Percentiles rank a stretch among this genome's conserved stretches.
Conservation (phyloP, 2,888 invertebrate species). For the Beris morrisii region DNA sequence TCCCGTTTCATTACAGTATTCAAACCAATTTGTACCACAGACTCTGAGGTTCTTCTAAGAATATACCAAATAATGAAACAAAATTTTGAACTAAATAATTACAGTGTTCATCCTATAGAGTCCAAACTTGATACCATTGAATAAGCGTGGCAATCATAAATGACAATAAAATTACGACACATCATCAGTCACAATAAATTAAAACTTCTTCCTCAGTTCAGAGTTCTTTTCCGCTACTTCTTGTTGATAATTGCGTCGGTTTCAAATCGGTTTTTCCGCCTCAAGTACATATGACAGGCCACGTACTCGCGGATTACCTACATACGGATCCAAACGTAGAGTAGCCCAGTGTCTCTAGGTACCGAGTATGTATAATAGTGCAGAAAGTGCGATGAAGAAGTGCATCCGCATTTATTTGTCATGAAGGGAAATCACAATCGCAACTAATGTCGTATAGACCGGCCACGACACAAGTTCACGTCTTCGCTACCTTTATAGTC, state of each 20-base stretch:
- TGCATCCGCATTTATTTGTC: conserved; percentile 24
- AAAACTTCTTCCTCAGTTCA: conserved; percentile 23
- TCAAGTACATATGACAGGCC: neutral
- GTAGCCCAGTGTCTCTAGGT: neutral
- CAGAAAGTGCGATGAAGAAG: conserved; percentile 18
- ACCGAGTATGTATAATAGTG: neutral
- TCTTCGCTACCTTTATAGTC: conserved; percentile 10
- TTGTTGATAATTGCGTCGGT: conserved; percentile 30
- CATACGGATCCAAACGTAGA: neutral
- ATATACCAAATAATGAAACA: too few relatives aligned
- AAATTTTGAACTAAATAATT: too few relatives aligned
- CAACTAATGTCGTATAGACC: neutral
- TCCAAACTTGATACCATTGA: too few relatives aligned
- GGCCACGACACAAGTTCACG: neutral
- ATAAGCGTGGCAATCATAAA: too few relatives aligned
- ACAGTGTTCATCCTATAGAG: too few relatives aligned
- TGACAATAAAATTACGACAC: too few relatives aligned
- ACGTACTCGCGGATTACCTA: neutral
- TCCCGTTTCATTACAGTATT: too few relatives aligned
- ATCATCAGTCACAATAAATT: conserved; percentile 2
- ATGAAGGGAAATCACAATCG: conserved; percentile 23
- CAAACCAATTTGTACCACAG: too few relatives aligned
- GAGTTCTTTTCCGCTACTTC: conserved; percentile 21
- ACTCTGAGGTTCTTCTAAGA: too few relatives aligned
- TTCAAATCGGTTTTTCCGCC: conserved; percentile 29